These are phyloP conservation scores for Anser cygnoides DNA, from an alignment of 2,113 vertebrate species.

Conservation along the genomic window DNA sequence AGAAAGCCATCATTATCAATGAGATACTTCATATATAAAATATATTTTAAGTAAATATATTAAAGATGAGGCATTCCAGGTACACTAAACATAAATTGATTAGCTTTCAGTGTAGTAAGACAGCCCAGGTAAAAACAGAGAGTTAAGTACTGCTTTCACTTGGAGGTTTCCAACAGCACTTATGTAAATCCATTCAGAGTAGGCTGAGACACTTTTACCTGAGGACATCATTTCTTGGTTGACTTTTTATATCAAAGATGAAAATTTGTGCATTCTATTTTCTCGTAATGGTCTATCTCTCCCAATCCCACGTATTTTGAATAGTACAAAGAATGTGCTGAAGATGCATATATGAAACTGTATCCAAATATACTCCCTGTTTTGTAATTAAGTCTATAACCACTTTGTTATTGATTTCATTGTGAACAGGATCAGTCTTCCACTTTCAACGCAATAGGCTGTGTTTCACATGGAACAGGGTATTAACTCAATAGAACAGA, in stretches of 20 bases:
- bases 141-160: not conserved
- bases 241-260: not conserved
- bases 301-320: not conserved
- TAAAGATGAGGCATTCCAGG: not conserved
- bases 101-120: not conserved
- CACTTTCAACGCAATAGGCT: not conserved
- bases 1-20: not conserved
- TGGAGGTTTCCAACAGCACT: not conserved
- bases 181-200: not conserved
- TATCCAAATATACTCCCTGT: rapidly evolving
- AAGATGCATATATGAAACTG: not conserved
- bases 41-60: not conserved
- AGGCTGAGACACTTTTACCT: rapidly evolving
- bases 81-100: not conserved
- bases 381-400: not conserved
- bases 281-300: not conserved
- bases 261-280: not conserved
- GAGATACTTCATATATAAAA: not conserved
- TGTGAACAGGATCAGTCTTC: not conserved
- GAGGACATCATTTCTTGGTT: not conserved
- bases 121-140: not conserved
- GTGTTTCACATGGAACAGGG: not conserved
- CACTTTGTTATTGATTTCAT: not conserved
- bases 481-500: not conserved
- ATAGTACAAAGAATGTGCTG: rapidly evolving